These are phyloP conservation scores for Eupsittula cactorum DNA, from an alignment of 2,113 vertebrate species.

Conservation along the genomic window DNA sequence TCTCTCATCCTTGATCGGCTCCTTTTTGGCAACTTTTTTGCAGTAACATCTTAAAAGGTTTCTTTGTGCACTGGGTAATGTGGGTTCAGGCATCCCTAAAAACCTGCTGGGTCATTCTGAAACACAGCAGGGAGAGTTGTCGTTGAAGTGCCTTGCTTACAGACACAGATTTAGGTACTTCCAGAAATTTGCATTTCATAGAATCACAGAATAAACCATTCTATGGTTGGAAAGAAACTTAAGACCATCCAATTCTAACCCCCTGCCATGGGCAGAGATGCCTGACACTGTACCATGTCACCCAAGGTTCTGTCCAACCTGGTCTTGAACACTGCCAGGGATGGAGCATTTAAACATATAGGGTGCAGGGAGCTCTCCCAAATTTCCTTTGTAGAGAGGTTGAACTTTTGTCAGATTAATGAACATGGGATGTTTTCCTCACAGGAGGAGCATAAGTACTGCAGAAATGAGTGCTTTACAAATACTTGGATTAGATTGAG, in stretches of 20 bases:
- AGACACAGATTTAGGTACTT: background rate
- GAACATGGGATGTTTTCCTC: background rate
- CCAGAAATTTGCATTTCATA: background rate
- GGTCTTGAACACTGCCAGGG: background rate
- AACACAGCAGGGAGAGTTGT: background rate
- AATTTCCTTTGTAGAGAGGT: background rate
- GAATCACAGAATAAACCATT: background rate
- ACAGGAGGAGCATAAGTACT: background rate
- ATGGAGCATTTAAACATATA: background rate
- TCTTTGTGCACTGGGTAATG: rapidly evolving
- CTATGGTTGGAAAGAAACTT: background rate
- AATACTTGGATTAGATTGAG: background rate
- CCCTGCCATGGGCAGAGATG: background rate
- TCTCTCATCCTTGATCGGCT: background rate
- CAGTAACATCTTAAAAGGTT: background rate
- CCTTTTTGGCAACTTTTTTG: background rate
- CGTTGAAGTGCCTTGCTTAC: background rate
- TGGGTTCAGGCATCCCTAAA: background rate
- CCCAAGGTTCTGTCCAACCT: background rate
- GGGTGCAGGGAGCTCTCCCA: background rate
- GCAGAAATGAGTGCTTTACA: background rate
- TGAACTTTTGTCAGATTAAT: background rate
- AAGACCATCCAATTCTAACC: background rate
- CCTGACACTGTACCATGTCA: background rate
- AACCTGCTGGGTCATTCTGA: background rate